Evolutionary conservation across 1,140 invertebrate genomes (phyloP), one percentile per base, ranked within the genome.

Genomic region (Caenorhabditis briggsae): DNA sequence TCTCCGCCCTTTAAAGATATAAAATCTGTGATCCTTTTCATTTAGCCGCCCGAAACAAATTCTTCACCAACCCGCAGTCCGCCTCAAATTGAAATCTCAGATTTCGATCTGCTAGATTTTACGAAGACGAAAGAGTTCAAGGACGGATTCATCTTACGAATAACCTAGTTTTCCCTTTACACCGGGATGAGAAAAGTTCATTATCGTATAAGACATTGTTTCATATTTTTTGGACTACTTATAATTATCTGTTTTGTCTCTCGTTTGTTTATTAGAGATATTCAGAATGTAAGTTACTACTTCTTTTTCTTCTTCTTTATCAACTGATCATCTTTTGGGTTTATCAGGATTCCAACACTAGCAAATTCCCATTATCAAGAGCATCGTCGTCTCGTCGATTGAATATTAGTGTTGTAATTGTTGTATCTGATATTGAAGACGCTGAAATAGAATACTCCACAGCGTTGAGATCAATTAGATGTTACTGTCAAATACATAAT

Each of bases 401-500:
- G 46, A 78, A 78, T 53, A 78, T 78, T 18, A 78, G 70, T n/a
- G 46, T 78, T 23, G 70, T 50, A 7, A 25, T 78, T 6, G 46
- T 78, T 20, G 43, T 78, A 3, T 41, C 25, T 12, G n/a, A 50
- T 50, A 18, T 78, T 5, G 25, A 33, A 50, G 11, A 3, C 20
- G 43, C 43, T 23, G 46, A 41, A 23, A 50, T 12, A 18, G 70
- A 78, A 23, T 78, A 78, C 23, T 25, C 43, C 48, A 78, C 70
- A 18, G 43, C 70, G 7, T 23, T 78, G 18, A 78, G 14, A 43
- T 78, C 70, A n/a, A 50, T 78, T 12, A 48, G 46, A 78, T 78
- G 70, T 23, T 78, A 78, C n/a, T 78, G 43, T 50, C 20, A 78
- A 78, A 78, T 78, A n/a, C 70, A 78, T n/a, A 41, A 78, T 50